Percentiles rank a stretch among this genome's conserved stretches.
These are phyloP conservation scores for Myotis myotis DNA, from an alignment of 2,797 vertebrate genomes.

Conservation along the genomic window DNA sequence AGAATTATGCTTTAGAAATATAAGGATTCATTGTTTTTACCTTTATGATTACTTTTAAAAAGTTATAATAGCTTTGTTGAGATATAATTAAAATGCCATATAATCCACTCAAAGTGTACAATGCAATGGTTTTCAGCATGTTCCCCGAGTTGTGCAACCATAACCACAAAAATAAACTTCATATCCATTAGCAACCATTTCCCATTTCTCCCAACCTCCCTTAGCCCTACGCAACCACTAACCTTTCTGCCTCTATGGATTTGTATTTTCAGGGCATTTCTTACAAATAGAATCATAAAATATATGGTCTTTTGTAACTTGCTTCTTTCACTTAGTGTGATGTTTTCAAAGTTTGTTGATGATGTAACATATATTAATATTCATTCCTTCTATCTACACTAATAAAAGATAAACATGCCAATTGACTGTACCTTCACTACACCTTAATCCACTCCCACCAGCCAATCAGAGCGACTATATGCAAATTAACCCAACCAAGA, in stretches of 20 bases:
- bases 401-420: no score
- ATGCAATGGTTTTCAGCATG: background rate
- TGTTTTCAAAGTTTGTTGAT: background rate
- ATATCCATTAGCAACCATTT: background rate
- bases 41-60: background rate
- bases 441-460: no score
- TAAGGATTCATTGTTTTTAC: background rate
- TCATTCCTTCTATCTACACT: background rate
- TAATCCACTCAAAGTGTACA: background rate
- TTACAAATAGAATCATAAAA: background rate
- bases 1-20: background rate
- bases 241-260: background rate
- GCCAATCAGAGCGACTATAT: no score
- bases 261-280: background rate
- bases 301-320: background rate
- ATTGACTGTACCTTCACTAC: no score
- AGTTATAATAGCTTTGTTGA: background rate
- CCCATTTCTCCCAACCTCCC: fast-evolving
- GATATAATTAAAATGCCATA: background rate
- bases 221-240: background rate
- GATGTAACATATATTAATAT: background rate
- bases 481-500: no score
- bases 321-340: background rate
- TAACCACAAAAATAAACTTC: background rate
- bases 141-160: background rate